Base-by-base conservation (phyloP, 2,888 invertebrate genomes). In the Choristoneura rosaceana region DNA sequence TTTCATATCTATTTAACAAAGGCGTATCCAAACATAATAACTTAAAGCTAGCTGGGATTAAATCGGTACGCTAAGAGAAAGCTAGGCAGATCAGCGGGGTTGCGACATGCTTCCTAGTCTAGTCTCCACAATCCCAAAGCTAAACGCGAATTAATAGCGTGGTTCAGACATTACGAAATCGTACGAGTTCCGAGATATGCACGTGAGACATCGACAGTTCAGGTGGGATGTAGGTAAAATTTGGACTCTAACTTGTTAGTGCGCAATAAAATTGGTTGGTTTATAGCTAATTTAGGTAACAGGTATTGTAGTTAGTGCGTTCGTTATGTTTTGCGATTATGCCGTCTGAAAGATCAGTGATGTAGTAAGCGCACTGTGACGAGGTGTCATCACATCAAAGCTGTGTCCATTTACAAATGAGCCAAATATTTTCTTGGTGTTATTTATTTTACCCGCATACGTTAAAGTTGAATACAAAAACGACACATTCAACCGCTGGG, bases 21-120 rank as follows among this genome's bases (percentile, higher is more conserved):
- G 34, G 34, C 62, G 43, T 43, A 17, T 33, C 15, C 34, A 25
- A 25, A 7, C 45, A 52, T 52, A 69, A 62, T 55, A 55, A 55
- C 55, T 55, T 10, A 0, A 25, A 17, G 25, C 25, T 25, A 55
- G 25, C 55, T 25, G 38, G 15, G 64, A 7, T 38, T 38, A 38
- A 50, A 17, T n/a, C 12, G 50, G 15, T 47, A 61, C 15, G 14
- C 25, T 25, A 55, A 60, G 59, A 52, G 69, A 73, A 73, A 73
- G 73, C 50, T 47, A 25, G 61, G 43, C 38, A 38, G 14, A 33
- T 59, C 50, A 33, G 55, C 43, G 43, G 73, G 50, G 17, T 73
- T 73, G 59, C 64, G 64, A 68, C 25, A 69, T 38, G 34, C 43
- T 73, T 69, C 64, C 59, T 69, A 17, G 59, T 55, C 68, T 68